Percentiles rank a stretch among this genome's conserved stretches.
Evolutionary conservation across 2,888 invertebrate species (phyloP).

Genomic region (Seladonia tumulorum): DNA sequence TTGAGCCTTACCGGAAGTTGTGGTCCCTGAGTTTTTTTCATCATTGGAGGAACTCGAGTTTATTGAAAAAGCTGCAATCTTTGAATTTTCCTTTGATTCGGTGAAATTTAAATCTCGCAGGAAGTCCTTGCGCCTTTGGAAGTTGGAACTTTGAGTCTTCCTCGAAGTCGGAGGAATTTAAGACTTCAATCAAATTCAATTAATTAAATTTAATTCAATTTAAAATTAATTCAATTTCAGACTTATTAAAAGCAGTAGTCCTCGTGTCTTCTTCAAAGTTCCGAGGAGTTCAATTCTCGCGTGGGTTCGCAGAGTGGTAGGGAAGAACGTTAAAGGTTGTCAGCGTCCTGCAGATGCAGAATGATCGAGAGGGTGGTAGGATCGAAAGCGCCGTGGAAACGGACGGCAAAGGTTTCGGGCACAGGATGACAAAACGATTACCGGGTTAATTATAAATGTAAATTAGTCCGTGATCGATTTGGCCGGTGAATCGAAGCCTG

Average conservation of each 20-base stretch:
- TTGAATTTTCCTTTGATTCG: too few relatives aligned
- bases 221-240: too few relatives aligned
- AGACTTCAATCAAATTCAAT: too few relatives aligned
- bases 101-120: too few relatives aligned
- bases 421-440: conserved; percentile 71
- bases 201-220: too few relatives aligned
- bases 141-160: background rate
- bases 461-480: conserved; percentile 84
- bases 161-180: background rate
- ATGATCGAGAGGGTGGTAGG: conserved; percentile 4
- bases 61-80: too few relatives aligned
- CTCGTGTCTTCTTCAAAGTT: background rate
- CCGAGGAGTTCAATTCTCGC: background rate
- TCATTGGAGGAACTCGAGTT: too few relatives aligned
- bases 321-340: background rate
- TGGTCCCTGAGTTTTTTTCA: too few relatives aligned
- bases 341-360: background rate
- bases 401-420: conserved; percentile 46
- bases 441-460: conserved; percentile 83
- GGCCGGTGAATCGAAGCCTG: conserved; percentile 81
- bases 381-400: background rate
- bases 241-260: background rate
- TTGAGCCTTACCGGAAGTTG: too few relatives aligned
- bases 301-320: background rate
- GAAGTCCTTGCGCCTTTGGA: background rate